These are phyloP conservation scores for Cebidichthys violaceus DNA, from an alignment of 2,113 vertebrate species.

Conservation along the genomic window DNA sequence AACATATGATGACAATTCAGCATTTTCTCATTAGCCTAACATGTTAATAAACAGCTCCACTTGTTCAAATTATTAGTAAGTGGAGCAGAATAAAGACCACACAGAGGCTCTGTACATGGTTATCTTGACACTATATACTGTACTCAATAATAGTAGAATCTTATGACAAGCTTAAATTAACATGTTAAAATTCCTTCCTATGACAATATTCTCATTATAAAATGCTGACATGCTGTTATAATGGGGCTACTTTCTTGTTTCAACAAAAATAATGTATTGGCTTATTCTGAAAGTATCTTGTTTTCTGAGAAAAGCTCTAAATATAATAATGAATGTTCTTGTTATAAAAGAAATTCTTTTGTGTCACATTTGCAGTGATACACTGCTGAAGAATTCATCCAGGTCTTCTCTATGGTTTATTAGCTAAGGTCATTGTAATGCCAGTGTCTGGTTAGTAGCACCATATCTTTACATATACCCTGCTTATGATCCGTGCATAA, in stretches of 20 bases:
- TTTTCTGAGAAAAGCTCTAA: slow-evolving; percentile 19
- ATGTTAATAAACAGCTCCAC: slow-evolving; percentile 16
- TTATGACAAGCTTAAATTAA: neutral
- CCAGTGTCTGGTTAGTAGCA: slow-evolving; percentile 28
- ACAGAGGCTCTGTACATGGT: neutral
- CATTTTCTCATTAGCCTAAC: slow-evolving; percentile 11
- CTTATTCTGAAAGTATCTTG: neutral
- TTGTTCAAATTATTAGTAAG: slow-evolving; percentile 13
- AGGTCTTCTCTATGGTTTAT: slow-evolving; percentile 31
- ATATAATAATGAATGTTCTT: neutral
- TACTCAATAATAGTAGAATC: neutral
- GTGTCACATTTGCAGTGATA: neutral
- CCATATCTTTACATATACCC: slow-evolving; percentile 32
- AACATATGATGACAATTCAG: slow-evolving; percentile 8
- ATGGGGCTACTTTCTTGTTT: neutral
- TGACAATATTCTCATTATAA: neutral
- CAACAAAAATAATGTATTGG: too few species aligned
- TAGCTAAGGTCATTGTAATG: slow-evolving; percentile 45
- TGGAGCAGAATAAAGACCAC: neutral
- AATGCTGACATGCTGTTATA: neutral
- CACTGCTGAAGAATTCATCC: slow-evolving; percentile 17
- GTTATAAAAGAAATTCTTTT: neutral
- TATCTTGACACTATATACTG: neutral
- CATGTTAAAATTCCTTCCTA: neutral
- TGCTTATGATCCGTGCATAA: slow-evolving; percentile 43